Evolutionary conservation across 2,113 vertebrate genomes (phyloP).

Genomic region (Eptatretus burgeri): DNA sequence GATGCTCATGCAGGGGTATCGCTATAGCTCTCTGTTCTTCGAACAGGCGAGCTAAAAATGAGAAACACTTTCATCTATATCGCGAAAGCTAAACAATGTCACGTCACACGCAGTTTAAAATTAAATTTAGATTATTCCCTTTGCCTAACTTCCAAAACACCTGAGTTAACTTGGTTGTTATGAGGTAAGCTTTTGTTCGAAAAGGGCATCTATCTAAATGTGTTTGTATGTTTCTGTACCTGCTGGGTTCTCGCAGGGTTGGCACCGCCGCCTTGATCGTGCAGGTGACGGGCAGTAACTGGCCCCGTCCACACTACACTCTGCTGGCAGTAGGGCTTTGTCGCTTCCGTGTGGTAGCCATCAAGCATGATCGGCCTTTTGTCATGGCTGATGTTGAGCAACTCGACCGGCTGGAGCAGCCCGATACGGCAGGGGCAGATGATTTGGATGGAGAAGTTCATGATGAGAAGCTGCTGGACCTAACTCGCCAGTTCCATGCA

Average conservation of each 20-base stretch:
- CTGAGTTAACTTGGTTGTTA: background rate
- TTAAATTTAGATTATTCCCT: too few relatives aligned
- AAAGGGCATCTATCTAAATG: background rate
- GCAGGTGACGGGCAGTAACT: conserved; percentile 90
- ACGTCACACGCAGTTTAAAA: too few relatives aligned
- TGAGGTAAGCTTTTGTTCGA: background rate
- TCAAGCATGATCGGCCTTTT: conserved; percentile 54
- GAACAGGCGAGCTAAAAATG: too few relatives aligned
- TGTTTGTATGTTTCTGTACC: background rate
- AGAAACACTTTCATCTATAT: too few relatives aligned
- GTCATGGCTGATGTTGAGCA: conserved; percentile 58
- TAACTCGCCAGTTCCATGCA: conserved; percentile 58
- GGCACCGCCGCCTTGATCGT: conserved; percentile 63
- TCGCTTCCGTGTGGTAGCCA: conserved; percentile 39
- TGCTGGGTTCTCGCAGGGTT: conserved; percentile 27
- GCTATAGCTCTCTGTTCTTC: too few relatives aligned
- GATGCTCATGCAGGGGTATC: too few relatives aligned
- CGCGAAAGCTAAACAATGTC: too few relatives aligned
- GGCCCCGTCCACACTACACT: conserved; percentile 85
- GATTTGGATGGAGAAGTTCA: too few relatives aligned
- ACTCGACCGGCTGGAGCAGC: conserved; percentile 53
- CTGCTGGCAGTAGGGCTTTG: conserved; percentile 66
- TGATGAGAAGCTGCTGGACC: background rate
- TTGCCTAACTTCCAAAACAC: too few relatives aligned
- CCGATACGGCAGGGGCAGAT: conserved; percentile 9